Conservation (phyloP, 2,113 vertebrate genomes). For the Catagonus wagneri region DNA sequence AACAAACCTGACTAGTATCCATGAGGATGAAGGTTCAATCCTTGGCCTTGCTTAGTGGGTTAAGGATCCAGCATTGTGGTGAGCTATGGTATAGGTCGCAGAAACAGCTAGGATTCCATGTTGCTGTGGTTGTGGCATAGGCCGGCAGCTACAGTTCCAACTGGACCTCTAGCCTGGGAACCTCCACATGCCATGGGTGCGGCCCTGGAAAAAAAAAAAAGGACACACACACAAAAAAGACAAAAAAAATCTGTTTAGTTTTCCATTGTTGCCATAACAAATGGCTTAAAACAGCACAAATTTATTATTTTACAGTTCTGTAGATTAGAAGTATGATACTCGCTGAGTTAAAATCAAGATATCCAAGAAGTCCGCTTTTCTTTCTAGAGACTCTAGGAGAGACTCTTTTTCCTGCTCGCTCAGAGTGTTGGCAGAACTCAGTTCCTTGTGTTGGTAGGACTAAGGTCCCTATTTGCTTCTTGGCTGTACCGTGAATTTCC, state of each 20-base stretch:
- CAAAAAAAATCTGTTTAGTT: background rate
- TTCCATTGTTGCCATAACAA: background rate
- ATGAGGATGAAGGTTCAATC: too few relatives aligned
- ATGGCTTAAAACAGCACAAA: background rate
- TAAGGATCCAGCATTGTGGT: too few relatives aligned
- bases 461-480: background rate
- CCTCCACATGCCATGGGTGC: too few relatives aligned
- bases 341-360: background rate
- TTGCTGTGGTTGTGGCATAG: too few relatives aligned
- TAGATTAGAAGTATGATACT: background rate
- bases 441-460: background rate
- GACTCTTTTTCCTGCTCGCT: background rate
- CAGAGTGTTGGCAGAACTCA: conserved; percentile 4
- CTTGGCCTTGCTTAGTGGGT: too few relatives aligned
- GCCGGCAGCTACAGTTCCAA: too few relatives aligned
- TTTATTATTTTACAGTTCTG: background rate
- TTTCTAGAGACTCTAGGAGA: background rate
- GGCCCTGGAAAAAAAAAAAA: too few relatives aligned
- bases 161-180: too few relatives aligned
- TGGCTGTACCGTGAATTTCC: background rate
- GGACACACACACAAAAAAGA: too few relatives aligned
- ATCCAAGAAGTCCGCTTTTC: background rate
- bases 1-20: too few relatives aligned
- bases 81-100: too few relatives aligned
- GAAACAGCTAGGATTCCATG: too few relatives aligned